Conservation (phyloP, 1,140 invertebrate species). For the Megalopta genalis region DNA sequence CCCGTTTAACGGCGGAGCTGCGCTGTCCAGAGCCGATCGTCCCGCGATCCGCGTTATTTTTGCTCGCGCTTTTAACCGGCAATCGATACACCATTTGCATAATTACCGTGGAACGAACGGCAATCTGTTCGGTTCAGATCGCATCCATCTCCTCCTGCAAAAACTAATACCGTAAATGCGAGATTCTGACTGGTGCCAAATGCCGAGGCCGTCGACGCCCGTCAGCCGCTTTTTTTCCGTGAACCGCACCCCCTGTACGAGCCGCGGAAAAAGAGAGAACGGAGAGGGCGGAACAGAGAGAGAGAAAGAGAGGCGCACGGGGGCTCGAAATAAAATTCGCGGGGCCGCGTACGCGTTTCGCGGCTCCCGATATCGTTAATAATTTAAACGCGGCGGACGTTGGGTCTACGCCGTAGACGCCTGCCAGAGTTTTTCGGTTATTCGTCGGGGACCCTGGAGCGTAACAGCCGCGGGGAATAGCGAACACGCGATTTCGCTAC, state of each 20-base stretch:
- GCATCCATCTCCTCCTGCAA: constrained; percentile 40
- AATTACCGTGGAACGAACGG: constrained; percentile 47
- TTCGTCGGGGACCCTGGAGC: neutral
- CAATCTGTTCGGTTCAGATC: constrained; percentile 25
- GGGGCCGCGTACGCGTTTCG: neutral
- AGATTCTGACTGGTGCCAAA: constrained; percentile 41
- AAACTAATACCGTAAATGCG: constrained; percentile 48
- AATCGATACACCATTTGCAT: constrained; percentile 52
- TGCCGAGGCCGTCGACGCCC: neutral
- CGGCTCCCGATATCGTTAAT: neutral
- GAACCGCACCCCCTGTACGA: neutral
- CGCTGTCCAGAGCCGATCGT: neutral
- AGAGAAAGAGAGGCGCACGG: neutral
- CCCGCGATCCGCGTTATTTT: constrained; percentile 28
- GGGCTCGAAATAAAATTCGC: constrained; percentile 12
- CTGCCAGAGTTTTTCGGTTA: constrained; percentile 5
- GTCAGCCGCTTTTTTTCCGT: neutral
- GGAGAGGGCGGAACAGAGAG: no score
- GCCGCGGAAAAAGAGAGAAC: neutral
- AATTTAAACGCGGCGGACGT: neutral
- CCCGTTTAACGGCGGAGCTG: neutral
- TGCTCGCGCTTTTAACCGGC: constrained; percentile 25
- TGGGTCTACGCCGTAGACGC: neutral
- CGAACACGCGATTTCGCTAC: neutral
- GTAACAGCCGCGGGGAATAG: neutral